Evolutionary conservation across 2,888 invertebrate genomes (phyloP).

Genomic region (Cataglyphis rosenhaueri): DNA sequence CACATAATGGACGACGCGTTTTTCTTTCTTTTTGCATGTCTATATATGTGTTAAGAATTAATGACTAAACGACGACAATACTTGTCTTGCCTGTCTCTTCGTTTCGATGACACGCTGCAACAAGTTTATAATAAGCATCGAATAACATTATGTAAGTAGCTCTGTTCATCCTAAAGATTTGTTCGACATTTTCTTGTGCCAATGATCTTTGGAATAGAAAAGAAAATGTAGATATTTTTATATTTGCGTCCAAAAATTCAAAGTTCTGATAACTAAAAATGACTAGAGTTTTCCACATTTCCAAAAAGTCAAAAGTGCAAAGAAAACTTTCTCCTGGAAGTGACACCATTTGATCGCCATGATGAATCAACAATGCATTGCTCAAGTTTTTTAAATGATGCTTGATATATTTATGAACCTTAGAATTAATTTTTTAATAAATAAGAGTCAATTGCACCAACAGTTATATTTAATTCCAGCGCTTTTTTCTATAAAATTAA

Average conservation of each 20-base stretch:
- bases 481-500: not conserved
- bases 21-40: constrained; percentile 71
- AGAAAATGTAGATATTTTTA: not conserved
- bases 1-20: constrained; percentile 79
- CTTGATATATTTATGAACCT: constrained; percentile 47
- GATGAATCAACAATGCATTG: constrained; percentile 65
- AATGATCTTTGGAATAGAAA: constrained; percentile 4
- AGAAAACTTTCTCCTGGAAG: not conserved
- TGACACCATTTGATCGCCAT: constrained; percentile 15
- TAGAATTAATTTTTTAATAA: constrained; percentile 22
- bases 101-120: constrained; percentile 72
- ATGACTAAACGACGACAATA: constrained; percentile 81
- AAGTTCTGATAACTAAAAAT: not conserved
- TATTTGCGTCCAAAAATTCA: not conserved
- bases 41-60: constrained; percentile 82
- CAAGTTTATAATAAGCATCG: constrained; percentile 78
- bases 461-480: not conserved
- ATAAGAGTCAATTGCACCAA: constrained; percentile 10
- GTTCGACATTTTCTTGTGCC: not conserved
- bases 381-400: constrained; percentile 67
- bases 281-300: constrained; percentile 8
- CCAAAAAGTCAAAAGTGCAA: constrained; percentile 20
- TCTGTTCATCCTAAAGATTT: constrained; percentile 46
- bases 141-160: constrained; percentile 67
- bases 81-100: constrained; percentile 63